Conservation (phyloP, 1,140 invertebrate species). For the Lutraria rhynchaena region DNA sequence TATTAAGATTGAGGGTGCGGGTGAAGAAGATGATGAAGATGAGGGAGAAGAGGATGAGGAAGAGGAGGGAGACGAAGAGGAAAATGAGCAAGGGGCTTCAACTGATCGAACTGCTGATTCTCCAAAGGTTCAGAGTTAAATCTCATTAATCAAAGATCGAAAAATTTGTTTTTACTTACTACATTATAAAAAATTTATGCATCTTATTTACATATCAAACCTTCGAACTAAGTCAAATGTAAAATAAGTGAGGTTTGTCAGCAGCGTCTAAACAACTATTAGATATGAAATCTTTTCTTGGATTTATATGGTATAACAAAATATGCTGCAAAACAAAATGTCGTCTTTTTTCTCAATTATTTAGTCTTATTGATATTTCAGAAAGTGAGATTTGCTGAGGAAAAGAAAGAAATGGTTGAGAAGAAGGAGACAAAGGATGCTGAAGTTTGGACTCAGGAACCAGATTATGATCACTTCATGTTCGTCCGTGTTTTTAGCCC, state of each 20-base stretch:
- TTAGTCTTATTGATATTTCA: too few species aligned
- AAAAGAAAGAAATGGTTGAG: slow-evolving; percentile 45
- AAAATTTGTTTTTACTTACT: too few species aligned
- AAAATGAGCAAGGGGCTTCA: too few species aligned
- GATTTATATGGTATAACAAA: neutral
- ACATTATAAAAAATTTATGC: too few species aligned
- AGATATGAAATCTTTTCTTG: too few species aligned
- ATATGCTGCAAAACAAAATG: too few species aligned
- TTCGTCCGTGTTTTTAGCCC: slow-evolving; percentile 77
- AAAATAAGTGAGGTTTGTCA: too few species aligned
- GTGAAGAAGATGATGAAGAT: slow-evolving; percentile 63
- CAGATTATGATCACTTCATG: slow-evolving; percentile 77
- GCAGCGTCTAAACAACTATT: too few species aligned
- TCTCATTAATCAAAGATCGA: too few species aligned
- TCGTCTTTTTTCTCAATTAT: too few species aligned
- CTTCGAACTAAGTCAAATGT: too few species aligned
- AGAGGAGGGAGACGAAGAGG: slow-evolving; percentile 60
- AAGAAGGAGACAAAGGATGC: slow-evolving; percentile 73
- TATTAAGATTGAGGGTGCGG: slow-evolving; percentile 50
- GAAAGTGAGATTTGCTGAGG: slow-evolving; percentile 76
- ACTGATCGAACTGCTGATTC: slow-evolving; percentile 59
- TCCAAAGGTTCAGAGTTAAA: slow-evolving; percentile 74
- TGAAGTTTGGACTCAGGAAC: slow-evolving; percentile 72
- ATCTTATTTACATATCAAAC: too few species aligned
- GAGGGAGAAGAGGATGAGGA: slow-evolving; percentile 62